Conservation (phyloP, 2,113 vertebrate genomes). For the Mormyrus lacerda region DNA sequence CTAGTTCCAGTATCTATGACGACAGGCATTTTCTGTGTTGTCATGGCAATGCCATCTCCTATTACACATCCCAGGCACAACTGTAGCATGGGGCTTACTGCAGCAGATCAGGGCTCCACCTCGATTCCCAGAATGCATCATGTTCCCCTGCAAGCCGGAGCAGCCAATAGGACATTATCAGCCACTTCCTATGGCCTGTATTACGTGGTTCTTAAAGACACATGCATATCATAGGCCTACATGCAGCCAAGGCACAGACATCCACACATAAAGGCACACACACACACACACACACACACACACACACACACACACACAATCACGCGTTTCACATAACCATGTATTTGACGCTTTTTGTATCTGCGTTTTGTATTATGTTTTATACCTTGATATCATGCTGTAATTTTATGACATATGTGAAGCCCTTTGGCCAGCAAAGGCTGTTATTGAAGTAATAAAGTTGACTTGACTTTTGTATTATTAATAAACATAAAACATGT, state of each 20-base stretch:
- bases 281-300: not conserved
- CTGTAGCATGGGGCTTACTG: not conserved
- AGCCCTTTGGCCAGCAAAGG: not conserved
- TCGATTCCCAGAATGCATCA: not conserved
- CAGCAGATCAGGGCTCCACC: not conserved
- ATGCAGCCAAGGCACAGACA: not conserved
- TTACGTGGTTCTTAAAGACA: not conserved
- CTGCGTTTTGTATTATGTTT: not conserved
- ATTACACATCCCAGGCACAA: not conserved
- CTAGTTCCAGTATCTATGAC: not conserved
- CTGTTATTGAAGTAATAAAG: not conserved
- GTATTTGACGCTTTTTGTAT: not conserved
- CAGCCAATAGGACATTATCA: not conserved
- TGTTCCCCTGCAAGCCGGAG: not conserved
- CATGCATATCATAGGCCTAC: not conserved
- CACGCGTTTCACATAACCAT: not conserved
- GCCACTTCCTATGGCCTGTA: not conserved
- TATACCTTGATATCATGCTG: not conserved
- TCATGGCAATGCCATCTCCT: not conserved
- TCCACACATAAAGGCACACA: not conserved
- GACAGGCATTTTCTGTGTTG: not conserved
- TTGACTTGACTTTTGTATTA: not conserved
- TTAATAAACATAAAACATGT: not conserved
- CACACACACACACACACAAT: not conserved
- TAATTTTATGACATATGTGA: not conserved